Conservation (phyloP, 2,797 vertebrate species). For the Phrynocephalus forsythii region DNA sequence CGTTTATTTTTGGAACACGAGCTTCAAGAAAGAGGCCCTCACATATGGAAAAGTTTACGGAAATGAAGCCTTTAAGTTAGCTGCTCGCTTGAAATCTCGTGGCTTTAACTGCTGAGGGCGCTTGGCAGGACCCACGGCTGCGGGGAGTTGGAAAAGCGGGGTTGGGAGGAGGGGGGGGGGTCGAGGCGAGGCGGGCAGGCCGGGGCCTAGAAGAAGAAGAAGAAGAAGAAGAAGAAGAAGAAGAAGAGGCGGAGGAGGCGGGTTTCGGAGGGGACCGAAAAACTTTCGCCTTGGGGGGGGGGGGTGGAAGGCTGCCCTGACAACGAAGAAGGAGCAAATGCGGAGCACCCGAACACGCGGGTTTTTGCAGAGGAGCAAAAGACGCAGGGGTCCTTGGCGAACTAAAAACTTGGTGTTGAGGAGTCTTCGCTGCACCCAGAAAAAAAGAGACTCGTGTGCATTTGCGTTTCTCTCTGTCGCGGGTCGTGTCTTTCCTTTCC, state of each 20-base stretch:
- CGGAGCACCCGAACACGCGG: neutral
- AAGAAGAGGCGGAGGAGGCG: no score
- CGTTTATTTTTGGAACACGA: slow-evolving; percentile 55
- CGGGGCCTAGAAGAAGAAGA: no score
- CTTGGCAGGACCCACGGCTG: slow-evolving; percentile 32
- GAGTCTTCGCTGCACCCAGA: neutral
- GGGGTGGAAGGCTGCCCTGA: neutral
- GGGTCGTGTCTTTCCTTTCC: no score
- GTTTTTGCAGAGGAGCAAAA: neutral
- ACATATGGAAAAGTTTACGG: slow-evolving; percentile 57
- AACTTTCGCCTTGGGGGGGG: slow-evolving; percentile 13
- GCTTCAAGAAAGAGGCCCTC: slow-evolving; percentile 44
- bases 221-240: no score
- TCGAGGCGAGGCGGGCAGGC: no score
- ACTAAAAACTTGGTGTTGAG: neutral
- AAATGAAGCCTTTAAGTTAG: slow-evolving; percentile 47
- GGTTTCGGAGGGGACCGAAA: no score
- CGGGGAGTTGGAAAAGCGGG: neutral
- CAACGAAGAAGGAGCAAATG: neutral
- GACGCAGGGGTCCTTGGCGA: neutral
- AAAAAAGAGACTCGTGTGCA: neutral
- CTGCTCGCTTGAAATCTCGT: slow-evolving; percentile 40
- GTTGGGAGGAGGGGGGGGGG: neutral
- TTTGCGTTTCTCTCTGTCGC: neutral
- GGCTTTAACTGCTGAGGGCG: slow-evolving; percentile 38